Conservation (phyloP, 2,888 invertebrate species). For the Pyrrhosoma nymphula region DNA sequence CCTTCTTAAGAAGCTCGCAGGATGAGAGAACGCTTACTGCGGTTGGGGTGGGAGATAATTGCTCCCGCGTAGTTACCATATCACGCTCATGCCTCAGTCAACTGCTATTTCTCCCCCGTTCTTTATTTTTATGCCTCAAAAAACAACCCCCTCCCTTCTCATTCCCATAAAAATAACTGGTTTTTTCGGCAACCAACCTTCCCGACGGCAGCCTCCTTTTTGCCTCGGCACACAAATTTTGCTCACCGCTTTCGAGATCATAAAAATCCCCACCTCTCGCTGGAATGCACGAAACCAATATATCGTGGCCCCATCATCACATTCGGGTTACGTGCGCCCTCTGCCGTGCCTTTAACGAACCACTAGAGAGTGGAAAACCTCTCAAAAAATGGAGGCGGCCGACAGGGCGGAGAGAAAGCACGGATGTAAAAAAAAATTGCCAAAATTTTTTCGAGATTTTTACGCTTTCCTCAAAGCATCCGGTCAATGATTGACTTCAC, state of each 20-base stretch:
- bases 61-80: slow-evolving; percentile 6
- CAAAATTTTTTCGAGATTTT: neutral
- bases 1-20: neutral
- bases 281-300: slow-evolving; percentile 20
- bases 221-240: neutral
- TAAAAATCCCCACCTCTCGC: neutral
- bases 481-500: neutral
- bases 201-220: neutral
- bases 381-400: neutral
- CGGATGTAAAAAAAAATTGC: neutral
- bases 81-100: slow-evolving; percentile 5
- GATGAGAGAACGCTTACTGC: neutral
- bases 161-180: neutral
- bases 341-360: neutral
- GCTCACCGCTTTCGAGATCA: neutral
- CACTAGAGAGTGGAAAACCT: neutral
- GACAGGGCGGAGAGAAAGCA: neutral
- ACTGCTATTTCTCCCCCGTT: neutral
- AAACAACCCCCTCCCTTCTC: neutral
- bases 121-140: neutral
- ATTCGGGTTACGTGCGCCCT: neutral
- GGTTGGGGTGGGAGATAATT: neutral
- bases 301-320: neutral
- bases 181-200: neutral
- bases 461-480: neutral